These are phyloP conservation scores for Orchesella cincta DNA, from an alignment of 1,140 invertebrate species.

Conservation along the genomic window DNA sequence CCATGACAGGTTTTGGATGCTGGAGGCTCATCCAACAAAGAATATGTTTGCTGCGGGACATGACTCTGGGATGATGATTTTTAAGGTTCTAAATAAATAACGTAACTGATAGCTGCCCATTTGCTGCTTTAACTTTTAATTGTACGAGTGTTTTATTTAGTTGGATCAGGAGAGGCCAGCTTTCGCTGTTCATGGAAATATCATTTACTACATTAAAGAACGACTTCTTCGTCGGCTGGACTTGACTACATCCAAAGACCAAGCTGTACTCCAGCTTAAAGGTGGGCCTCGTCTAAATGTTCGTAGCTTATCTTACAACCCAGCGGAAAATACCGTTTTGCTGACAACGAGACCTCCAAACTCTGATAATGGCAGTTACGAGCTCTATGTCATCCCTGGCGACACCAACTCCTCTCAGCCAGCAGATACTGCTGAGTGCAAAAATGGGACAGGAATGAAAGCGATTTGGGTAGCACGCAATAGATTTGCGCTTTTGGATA, in stretches of 20 bases:
- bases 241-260: slow-evolving; percentile 59
- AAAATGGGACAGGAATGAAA: slow-evolving; percentile 66
- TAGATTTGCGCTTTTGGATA: slow-evolving; percentile 61
- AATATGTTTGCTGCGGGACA: slow-evolving; percentile 90
- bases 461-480: slow-evolving; percentile 73
- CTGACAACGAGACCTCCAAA: slow-evolving; percentile 71
- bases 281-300: slow-evolving; percentile 67
- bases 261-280: slow-evolving; percentile 87
- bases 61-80: slow-evolving; percentile 85
- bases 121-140: no score
- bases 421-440: slow-evolving; percentile 68
- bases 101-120: no score
- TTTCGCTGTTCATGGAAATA: not conserved
- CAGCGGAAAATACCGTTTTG: slow-evolving; percentile 85
- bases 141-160: no score
- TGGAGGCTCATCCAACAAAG: slow-evolving; percentile 82
- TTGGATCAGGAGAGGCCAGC: not conserved
- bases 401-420: slow-evolving; percentile 62
- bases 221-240: slow-evolving; percentile 87
- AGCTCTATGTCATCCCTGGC: slow-evolving; percentile 85
- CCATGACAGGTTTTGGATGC: slow-evolving; percentile 94
- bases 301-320: slow-evolving; percentile 90
- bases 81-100: slow-evolving; percentile 59
- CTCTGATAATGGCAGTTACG: slow-evolving; percentile 88
- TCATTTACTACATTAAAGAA: slow-evolving; percentile 89